Evolutionary conservation across 2,113 vertebrate species (phyloP).

Genomic region (Nothobranchius furzeri): DNA sequence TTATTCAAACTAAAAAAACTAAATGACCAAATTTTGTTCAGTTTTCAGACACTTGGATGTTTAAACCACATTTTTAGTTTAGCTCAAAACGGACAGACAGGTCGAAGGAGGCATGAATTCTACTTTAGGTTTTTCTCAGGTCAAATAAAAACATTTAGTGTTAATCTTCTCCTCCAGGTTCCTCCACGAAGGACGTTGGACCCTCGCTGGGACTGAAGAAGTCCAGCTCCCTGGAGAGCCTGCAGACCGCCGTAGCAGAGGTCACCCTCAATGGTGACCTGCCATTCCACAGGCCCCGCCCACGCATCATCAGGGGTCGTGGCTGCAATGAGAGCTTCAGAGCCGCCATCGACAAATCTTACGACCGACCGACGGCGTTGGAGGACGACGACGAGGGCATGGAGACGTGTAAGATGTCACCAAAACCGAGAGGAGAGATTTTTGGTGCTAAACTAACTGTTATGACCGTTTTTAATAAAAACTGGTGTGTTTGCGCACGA

Average conservation of each 20-base stretch:
- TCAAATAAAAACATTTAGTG: too few species aligned
- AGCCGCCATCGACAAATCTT: slow-evolving; percentile 97
- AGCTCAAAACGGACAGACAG: too few species aligned
- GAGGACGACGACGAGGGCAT: slow-evolving; percentile 97
- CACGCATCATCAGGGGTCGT: slow-evolving; percentile 91
- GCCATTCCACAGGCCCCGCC: slow-evolving; percentile 93
- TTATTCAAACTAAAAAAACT: too few species aligned
- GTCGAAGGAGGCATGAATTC: too few species aligned
- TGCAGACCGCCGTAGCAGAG: slow-evolving; percentile 96
- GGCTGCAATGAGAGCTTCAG: slow-evolving; percentile 98
- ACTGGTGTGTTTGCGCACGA: slow-evolving; percentile 39
- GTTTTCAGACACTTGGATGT: too few species aligned
- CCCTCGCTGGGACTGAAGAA: slow-evolving; percentile 96
- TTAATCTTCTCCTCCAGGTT: slow-evolving; percentile 79
- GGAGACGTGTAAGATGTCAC: slow-evolving; percentile 90
- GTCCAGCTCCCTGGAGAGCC: slow-evolving; percentile 96
- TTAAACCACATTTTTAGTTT: too few species aligned
- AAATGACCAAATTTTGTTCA: too few species aligned
- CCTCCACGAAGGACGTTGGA: slow-evolving; percentile 91
- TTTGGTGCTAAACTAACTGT: slow-evolving; percentile 26
- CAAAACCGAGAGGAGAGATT: too few species aligned
- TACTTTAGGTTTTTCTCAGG: too few species aligned
- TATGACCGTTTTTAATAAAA: neutral
- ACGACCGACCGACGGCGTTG: slow-evolving; percentile 83
- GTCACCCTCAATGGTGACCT: slow-evolving; percentile 93